Base-by-base conservation (phyloP, 2,888 invertebrate species). In the Prosapia bicincta region DNA sequence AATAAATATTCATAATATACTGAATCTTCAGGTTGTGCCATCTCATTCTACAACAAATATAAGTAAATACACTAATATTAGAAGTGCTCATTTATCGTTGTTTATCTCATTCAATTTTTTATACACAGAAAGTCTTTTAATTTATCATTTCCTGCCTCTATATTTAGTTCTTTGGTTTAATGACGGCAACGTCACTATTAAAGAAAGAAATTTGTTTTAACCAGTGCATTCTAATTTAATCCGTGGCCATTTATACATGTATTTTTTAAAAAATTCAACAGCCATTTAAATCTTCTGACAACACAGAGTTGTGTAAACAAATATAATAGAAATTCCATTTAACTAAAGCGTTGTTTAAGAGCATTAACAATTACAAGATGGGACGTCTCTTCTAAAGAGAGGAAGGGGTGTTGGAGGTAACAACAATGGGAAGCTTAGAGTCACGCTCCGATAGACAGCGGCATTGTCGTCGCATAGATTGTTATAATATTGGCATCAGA, bases 401-500 rank as follows among this genome's bases (percentile, higher is more conserved):
- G 7, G 54, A 30, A 20, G 54, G 20, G 7, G 5, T 1, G 54
- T 10, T 10, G 54, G 54, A 54, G 54, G 54, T 20, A 54, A 54
- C 54, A 20, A 54, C 54, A 54, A 54, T 54, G 20, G 54, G 54
- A 10, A 54, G 54, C 54, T 54, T 54, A 54, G 54, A 54, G 20
- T 54, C 54, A 54, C 54, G 54, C 54, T 54, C 54, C 54, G 54
- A 10, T 54, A 54, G 54, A 9, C 54, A 54, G 54, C 54, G 20
- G 54, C 54, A 54, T 54, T 54, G 54, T 54, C 54, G 54, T 20
- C n/a, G 20, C 54, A 54, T 54, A 54, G 54, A 54, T 54, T 54
- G 54, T 54, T 54, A 54, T 54, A 54, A 54, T 54, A 54, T 54
- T 54, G 54, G 54, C 54, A 54, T 54, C 54, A 54, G 54, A 54